A percentile compares a stretch with the other conserved stretches of the same genome.
Conservation (phyloP, 2,113 vertebrate genomes). For the Phasianus colchicus region DNA sequence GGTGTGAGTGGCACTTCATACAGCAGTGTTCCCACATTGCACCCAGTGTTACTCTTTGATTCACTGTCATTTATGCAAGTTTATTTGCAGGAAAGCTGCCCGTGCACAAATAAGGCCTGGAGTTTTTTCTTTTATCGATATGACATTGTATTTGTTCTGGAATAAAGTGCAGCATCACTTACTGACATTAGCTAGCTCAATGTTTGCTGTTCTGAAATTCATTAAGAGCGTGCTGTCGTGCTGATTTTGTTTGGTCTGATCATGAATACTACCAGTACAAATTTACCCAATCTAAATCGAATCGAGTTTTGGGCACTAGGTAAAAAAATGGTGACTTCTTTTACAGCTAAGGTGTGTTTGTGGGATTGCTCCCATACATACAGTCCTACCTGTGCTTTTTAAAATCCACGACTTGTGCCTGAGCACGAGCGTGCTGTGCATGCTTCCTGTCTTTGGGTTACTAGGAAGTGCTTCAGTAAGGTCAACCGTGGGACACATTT, state of each 20-base stretch:
- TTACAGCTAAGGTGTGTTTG: background rate
- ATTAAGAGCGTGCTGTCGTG: background rate
- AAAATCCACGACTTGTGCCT: accelerated
- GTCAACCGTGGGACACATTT: background rate
- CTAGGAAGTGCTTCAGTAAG: background rate
- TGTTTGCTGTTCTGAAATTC: background rate
- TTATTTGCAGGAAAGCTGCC: background rate
- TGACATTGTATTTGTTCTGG: background rate
- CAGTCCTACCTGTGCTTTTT: background rate
- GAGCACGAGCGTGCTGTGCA: accelerated
- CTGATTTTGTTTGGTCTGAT: background rate
- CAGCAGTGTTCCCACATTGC: background rate
- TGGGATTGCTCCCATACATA: background rate
- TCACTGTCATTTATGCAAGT: background rate
- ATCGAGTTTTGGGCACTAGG: background rate
- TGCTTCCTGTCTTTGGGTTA: background rate
- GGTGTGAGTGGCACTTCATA: background rate
- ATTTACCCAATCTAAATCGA: constrained; percentile 42
- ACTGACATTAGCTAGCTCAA: background rate
- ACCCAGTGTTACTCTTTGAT: background rate
- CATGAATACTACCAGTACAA: constrained; percentile 28
- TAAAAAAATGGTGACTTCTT: background rate
- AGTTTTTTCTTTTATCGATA: background rate
- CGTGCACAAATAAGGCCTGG: background rate
- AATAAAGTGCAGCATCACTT: background rate